These are phyloP conservation scores for Invenusta paracnida DNA, from an alignment of 2,888 invertebrate genomes.

Conservation along the genomic window DNA sequence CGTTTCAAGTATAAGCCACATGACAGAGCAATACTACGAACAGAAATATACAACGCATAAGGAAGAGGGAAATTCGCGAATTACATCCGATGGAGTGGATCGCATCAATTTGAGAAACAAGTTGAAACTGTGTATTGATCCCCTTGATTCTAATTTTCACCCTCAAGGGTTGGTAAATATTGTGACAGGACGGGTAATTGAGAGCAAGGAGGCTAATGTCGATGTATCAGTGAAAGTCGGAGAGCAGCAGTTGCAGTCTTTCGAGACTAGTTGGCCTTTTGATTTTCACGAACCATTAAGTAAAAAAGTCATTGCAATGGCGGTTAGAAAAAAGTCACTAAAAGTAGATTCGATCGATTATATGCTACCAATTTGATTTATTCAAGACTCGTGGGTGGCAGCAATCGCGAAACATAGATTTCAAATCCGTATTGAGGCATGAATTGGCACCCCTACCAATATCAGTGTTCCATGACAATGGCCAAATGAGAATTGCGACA, in stretches of 20 bases:
- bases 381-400: too few species aligned
- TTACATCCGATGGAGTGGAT: too few species aligned
- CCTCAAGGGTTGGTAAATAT: background rate
- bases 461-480: background rate
- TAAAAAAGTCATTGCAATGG: background rate
- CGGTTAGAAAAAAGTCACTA: background rate
- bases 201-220: background rate
- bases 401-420: background rate
- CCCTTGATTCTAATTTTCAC: background rate
- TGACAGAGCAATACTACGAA: too few species aligned
- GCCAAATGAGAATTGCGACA: background rate
- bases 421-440: background rate
- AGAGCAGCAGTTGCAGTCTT: background rate
- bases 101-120: too few species aligned
- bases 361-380: too few species aligned
- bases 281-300: background rate
- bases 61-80: too few species aligned
- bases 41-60: too few species aligned
- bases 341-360: background rate
- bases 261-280: background rate
- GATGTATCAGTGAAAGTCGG: background rate
- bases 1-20: too few species aligned
- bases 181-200: background rate
- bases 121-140: background rate
- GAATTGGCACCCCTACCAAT: background rate